These are phyloP conservation scores for Australoheros facetus DNA, from an alignment of 2,797 vertebrate genomes.

Conservation along the genomic window DNA sequence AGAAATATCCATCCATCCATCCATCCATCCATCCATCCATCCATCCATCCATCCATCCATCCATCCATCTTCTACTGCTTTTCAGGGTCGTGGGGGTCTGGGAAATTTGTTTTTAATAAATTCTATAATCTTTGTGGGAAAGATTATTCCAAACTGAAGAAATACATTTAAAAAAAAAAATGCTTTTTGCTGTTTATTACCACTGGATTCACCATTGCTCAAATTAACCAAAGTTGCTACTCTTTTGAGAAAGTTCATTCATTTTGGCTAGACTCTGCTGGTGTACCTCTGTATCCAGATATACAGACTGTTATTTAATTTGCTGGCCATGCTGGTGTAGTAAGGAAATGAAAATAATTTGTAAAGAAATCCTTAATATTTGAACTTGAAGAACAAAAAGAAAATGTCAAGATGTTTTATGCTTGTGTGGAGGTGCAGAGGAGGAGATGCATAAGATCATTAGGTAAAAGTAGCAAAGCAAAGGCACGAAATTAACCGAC, in stretches of 20 bases:
- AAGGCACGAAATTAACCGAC: background rate
- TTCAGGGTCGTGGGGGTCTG: too few species aligned
- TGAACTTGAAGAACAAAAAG: background rate
- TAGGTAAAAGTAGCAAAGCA: too few species aligned
- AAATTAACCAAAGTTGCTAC: background rate
- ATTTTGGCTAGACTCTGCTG: background rate
- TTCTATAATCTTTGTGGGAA: too few species aligned
- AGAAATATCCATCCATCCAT: too few species aligned
- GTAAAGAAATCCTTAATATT: background rate
- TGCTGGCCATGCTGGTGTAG: rapidly evolving
- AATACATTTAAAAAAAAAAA: too few species aligned
- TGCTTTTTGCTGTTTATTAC: too few species aligned
- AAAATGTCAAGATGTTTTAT: background rate
- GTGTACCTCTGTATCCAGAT: background rate
- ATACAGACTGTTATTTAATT: background rate
- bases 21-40: too few species aligned
- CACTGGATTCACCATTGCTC: too few species aligned
- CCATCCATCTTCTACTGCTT: too few species aligned
- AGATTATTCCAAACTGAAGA: too few species aligned
- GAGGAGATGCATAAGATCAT: background rate
- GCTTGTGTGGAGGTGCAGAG: background rate
- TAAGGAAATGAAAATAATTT: background rate
- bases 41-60: too few species aligned
- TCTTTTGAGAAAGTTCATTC: background rate
- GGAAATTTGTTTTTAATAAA: background rate